These are phyloP conservation scores for Drosophila mercatorum DNA, from an alignment of 2,888 invertebrate species.

Conservation along the genomic window DNA sequence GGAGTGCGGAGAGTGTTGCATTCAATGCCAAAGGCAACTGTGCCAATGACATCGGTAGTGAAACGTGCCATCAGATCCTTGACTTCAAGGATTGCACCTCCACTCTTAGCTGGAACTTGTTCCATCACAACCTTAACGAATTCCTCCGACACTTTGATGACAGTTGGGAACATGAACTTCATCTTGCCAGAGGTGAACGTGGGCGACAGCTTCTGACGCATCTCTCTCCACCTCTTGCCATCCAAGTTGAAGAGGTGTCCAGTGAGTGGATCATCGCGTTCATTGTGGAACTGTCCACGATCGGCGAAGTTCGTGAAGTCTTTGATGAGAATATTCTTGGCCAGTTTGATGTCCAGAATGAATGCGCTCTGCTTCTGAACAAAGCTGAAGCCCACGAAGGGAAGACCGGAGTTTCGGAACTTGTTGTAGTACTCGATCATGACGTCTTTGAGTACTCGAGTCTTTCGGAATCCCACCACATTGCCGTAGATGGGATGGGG, in stretches of 20 bases:
- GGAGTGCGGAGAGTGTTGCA: slow-evolving; percentile 83
- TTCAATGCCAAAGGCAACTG: slow-evolving; percentile 85
- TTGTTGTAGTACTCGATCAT: slow-evolving; percentile 57
- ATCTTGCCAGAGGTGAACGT: slow-evolving; percentile 80
- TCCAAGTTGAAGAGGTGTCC: slow-evolving; percentile 81
- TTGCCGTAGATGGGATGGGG: slow-evolving; percentile 58
- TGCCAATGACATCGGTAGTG: slow-evolving; percentile 86
- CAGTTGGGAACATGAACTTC: slow-evolving; percentile 74
- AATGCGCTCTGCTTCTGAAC: slow-evolving; percentile 57
- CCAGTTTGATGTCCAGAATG: slow-evolving; percentile 60
- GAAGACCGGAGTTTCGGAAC: slow-evolving; percentile 43
- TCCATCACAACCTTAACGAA: slow-evolving; percentile 51
- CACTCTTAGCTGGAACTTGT: slow-evolving; percentile 32
- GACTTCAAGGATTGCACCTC: slow-evolving; percentile 80
- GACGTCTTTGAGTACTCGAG: slow-evolving; percentile 41
- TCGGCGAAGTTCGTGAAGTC: slow-evolving; percentile 82
- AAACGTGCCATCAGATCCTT: slow-evolving; percentile 84
- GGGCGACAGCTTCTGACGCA: slow-evolving; percentile 83
- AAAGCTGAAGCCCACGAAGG: slow-evolving; percentile 70
- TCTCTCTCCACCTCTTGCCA: slow-evolving; percentile 84
- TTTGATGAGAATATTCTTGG: slow-evolving; percentile 61
- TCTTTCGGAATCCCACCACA: slow-evolving; percentile 45
- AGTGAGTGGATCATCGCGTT: slow-evolving; percentile 81
- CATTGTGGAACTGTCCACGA: slow-evolving; percentile 80
- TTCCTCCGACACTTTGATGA: slow-evolving; percentile 58